Conservation (phyloP, 2,113 vertebrate species). For the Triplophysa dalaica region DNA sequence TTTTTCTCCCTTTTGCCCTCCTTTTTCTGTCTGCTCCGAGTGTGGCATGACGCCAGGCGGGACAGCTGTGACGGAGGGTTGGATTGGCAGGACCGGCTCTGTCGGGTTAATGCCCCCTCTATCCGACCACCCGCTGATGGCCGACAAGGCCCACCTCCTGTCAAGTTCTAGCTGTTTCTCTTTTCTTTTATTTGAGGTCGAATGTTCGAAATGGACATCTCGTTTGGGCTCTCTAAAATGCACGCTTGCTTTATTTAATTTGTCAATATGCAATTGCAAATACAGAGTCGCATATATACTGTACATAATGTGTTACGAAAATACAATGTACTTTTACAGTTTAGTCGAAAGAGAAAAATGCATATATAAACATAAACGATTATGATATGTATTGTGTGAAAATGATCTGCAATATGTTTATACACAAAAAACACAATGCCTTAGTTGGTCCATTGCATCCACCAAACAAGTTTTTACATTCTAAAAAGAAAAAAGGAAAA, state of each 20-base stretch:
- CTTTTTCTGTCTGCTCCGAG: slow-evolving; percentile 21
- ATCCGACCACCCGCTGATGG: slow-evolving; percentile 46
- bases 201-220: background rate
- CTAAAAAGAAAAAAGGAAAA: no score
- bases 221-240: background rate
- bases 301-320: no score
- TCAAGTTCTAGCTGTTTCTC: background rate
- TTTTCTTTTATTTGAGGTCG: background rate
- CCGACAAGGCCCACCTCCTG: background rate
- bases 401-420: no score
- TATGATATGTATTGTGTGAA: no score
- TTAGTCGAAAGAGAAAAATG: no score
- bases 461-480: no score
- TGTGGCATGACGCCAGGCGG: slow-evolving; percentile 45
- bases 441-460: no score
- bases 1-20: slow-evolving; percentile 7
- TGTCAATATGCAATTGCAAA: background rate
- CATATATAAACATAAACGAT: no score
- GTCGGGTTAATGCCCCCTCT: slow-evolving; percentile 32
- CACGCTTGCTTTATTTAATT: background rate
- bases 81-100: slow-evolving; percentile 22
- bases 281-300: no score
- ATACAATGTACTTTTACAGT: no score
- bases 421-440: no score
- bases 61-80: slow-evolving; percentile 54